Base-by-base conservation (phyloP, 1,140 invertebrate genomes). In the Drosophila auraria region DNA sequence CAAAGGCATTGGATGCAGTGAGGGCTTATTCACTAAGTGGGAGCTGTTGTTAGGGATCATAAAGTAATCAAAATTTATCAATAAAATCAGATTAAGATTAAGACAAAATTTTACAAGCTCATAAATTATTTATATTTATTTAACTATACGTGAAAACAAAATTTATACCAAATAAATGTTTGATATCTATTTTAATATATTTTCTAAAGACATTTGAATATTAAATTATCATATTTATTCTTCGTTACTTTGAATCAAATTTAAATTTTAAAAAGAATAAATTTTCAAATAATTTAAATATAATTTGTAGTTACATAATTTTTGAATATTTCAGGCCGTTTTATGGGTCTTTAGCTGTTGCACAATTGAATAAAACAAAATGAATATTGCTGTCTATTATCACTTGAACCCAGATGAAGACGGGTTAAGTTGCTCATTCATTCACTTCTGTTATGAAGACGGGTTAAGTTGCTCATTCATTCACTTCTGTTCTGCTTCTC, bases 1-100 rank as follows among this genome's bases (percentile, higher is more conserved):
- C 63, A 20, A 40, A 53, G 27, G 17, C 30, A 36, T 33, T 59
- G 17, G 38, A 47, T n/a, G 38, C 38, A 59, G 14, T 40, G 9
- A n/a, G 53, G 40, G 53, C 8, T 40, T 42, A 45, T 62, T 17
- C 9, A 15, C 51, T 58, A 65, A 44, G 15, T 56, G 27, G 4
- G 2, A 38, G 3, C 9, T 17, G 9, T 56, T 42, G 36, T 33
- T 11, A 3, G 9, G 20, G 27, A 15, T 25, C 14, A 42, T 51
- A 20, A 4, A 8, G 12, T 14, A 27, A 33, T 33, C 6, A 33
- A 36, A 14, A 9, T 17, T 5, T 17, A 51, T 20, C 20, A 20
- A 20, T 20, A 20, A 20, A 20, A 20, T 20, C 20, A 20, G 20
- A 20, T 20, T 20, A 20, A 20, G 20, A 20, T 20, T 1, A 20